phyloP scores from a whole-genome alignment of 1,140 invertebrate genomes.

The Solenopsis invicta region DNA sequence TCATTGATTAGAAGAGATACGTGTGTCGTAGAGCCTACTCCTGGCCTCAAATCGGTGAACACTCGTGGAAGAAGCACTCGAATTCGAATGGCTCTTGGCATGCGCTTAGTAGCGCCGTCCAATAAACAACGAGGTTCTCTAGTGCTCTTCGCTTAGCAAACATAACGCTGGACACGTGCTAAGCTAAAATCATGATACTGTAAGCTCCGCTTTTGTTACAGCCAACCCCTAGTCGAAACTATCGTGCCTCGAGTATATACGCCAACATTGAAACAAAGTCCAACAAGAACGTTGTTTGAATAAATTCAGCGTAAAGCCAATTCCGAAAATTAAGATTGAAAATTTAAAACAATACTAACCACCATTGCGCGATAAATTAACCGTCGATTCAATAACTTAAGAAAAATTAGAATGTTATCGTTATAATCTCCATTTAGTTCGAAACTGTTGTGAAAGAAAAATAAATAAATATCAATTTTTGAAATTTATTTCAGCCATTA shows the following conservation, averaged over 20 bases:
- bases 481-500: neutral
- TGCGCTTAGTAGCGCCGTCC: conserved; percentile 75
- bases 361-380: neutral
- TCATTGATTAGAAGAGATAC: conserved; percentile 45
- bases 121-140: conserved; percentile 77
- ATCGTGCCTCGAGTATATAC: conserved; percentile 70
- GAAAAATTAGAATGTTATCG: neutral
- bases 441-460: neutral
- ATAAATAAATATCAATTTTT: neutral
- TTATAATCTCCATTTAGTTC: neutral
- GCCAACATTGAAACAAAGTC: conserved; percentile 45
- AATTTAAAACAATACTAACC: neutral
- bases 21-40: conserved; percentile 52
- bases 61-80: conserved; percentile 60
- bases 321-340: neutral
- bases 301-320: neutral
- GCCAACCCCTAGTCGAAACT: conserved; percentile 54
- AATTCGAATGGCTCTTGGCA: conserved; percentile 57
- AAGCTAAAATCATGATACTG: conserved; percentile 86
- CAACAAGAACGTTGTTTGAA: neutral
- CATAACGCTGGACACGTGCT: conserved; percentile 84
- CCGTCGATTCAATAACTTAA: conserved; percentile 17
- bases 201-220: conserved; percentile 81
- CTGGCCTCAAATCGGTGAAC: conserved; percentile 62
- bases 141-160: conserved; percentile 79